A percentile compares a stretch with the other conserved stretches of the same genome.
These are phyloP conservation scores for Phyllotreta striolata DNA, from an alignment of 2,888 invertebrate species.

Conservation along the genomic window DNA sequence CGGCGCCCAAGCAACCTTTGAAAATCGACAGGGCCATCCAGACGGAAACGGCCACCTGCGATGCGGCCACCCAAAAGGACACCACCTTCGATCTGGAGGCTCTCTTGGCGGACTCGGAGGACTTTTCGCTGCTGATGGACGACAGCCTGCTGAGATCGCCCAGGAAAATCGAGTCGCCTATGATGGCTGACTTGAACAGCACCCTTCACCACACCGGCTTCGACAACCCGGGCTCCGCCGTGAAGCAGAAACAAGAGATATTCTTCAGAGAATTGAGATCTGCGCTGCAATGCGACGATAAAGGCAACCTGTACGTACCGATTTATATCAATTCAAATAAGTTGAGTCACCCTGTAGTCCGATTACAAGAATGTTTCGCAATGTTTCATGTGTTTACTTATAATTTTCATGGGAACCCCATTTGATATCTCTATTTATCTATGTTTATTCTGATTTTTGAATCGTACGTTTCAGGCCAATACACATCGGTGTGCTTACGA, in stretches of 20 bases:
- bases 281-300: slow-evolving; percentile 47
- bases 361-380: too few species aligned
- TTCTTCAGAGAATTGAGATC: slow-evolving; percentile 51
- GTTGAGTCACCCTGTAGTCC: not conserved
- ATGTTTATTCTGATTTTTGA: not conserved
- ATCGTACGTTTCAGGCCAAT: slow-evolving; percentile 47
- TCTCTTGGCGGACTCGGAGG: too few species aligned
- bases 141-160: too few species aligned
- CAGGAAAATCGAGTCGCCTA: not conserved
- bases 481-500: slow-evolving; percentile 48
- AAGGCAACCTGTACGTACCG: slow-evolving; percentile 50
- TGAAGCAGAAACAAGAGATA: slow-evolving; percentile 21
- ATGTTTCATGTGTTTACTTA: not conserved
- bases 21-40: too few species aligned
- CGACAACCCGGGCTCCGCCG: not conserved
- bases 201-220: not conserved
- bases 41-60: too few species aligned
- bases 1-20: too few species aligned
- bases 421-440: not conserved
- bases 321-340: not conserved
- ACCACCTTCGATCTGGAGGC: too few species aligned
- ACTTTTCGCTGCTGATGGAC: too few species aligned
- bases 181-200: slow-evolving; percentile 12
- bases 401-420: not conserved
- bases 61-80: too few species aligned